These are phyloP conservation scores for Drosophila koepferae DNA, from an alignment of 2,888 invertebrate species.

Conservation along the genomic window DNA sequence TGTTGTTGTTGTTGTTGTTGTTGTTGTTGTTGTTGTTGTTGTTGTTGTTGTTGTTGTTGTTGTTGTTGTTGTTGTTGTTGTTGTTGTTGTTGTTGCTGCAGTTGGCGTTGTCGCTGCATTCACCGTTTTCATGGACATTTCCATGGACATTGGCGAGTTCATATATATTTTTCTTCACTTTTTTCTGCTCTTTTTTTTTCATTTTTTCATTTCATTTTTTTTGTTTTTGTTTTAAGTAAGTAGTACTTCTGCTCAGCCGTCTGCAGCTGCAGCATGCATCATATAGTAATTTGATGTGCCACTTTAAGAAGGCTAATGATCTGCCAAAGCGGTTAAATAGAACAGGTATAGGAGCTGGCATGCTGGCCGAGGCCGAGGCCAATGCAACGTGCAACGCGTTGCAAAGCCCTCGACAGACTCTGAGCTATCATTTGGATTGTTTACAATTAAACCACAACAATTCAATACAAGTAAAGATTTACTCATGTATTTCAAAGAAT, in stretches of 20 bases:
- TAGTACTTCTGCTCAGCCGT: conserved; percentile 36
- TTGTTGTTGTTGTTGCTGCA: conserved; percentile 15
- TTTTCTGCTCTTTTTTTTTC: neutral
- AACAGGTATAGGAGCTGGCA: conserved; percentile 37
- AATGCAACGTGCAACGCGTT: too few species aligned
- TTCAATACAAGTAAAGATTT: too few species aligned
- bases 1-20: conserved; percentile 24
- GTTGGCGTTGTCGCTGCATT: conserved; percentile 38
- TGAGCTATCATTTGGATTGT: too few species aligned
- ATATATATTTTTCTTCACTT: conserved; percentile 18
- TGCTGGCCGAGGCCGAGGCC: neutral
- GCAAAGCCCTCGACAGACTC: too few species aligned
- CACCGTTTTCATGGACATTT: conserved; percentile 38
- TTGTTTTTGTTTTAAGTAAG: conserved; percentile 3
- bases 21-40: conserved; percentile 28
- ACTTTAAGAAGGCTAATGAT: conserved; percentile 73
- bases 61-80: too few species aligned
- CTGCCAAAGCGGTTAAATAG: conserved; percentile 58
- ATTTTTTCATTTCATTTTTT: neutral
- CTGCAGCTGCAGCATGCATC: conserved; percentile 52
- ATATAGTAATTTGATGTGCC: conserved; percentile 66
- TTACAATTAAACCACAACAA: too few species aligned
- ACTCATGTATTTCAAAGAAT: too few species aligned
- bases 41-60: conserved; percentile 34
- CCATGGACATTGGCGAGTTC: conserved; percentile 36